Base-by-base conservation (phyloP, 2,797 vertebrate genomes). In the Esox masquinongy region DNA sequence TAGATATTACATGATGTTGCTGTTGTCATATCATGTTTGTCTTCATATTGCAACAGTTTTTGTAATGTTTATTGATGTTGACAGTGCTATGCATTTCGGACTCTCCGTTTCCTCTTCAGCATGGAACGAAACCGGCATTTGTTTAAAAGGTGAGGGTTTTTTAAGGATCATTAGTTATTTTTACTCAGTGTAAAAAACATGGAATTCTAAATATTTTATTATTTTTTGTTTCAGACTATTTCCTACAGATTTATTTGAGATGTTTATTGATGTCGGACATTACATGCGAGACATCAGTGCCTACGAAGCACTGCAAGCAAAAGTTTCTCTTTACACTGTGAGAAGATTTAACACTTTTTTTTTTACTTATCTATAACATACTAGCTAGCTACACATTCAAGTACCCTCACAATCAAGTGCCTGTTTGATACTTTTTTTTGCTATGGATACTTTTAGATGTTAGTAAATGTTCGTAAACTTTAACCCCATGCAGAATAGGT, bases 211-310 rank as follows among this genome's bases (percentile, higher is more conserved):
- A 3, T 5, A 1, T 14, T 47, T 47, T 11, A 1, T 47, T 47
- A 34, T 77, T 72, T 51, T 79, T 67, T 64, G 2, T 87, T 86
- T 7, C 81, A 97, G 96, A 74, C 91, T 98, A 77, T 96, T 99
- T 89, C 94, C 95, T 82, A 90, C 95, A 26, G 95, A 96, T 66
- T 88, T 98, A 77, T 98, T 98, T 91, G 96, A 96, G 93, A 84
- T 94, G 91, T 97, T 98, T 92, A 97, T 98, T 87, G 96, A 98
- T 81, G 90, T 97, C 90, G 96, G 96, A 82, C 95, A 97, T 90
- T 97, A 97, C 22, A 90, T 96, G 22, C 88, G 93, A 76, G 95
- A 97, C 83, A 96, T 97, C 74, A 4, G 91, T 47, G 94, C 94
- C 73, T 98, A 97, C 19, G 93, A 96, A 88, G 88, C 89, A 3